These are phyloP conservation scores for Heteromyza rotundicornis DNA, from an alignment of 2,888 invertebrate species.

Conservation along the genomic window DNA sequence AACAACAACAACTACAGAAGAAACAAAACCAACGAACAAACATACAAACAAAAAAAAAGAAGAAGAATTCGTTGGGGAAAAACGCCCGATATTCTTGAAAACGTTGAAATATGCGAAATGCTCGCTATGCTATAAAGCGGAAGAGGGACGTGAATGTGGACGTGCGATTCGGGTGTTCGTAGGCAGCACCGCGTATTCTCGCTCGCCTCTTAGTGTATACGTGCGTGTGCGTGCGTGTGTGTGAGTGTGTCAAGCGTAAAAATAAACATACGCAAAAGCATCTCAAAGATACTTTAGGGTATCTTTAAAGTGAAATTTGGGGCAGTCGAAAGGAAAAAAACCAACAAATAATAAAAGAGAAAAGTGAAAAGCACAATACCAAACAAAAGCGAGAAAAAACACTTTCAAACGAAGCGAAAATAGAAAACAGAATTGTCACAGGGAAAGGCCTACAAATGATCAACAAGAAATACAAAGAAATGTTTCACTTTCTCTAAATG, in stretches of 20 bases:
- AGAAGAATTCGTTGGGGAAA: too few relatives aligned
- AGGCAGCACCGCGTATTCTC: neutral
- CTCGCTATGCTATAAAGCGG: too few relatives aligned
- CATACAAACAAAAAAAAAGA: too few relatives aligned
- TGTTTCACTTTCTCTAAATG: too few relatives aligned
- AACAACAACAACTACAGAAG: slow-evolving; percentile 8
- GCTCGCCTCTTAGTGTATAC: neutral
- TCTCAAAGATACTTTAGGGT: neutral
- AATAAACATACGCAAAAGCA: slow-evolving; percentile 36
- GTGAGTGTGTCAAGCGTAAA: slow-evolving; percentile 28
- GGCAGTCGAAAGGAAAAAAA: slow-evolving; percentile 7
- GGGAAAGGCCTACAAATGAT: too few relatives aligned
- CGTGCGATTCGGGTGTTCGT: neutral
- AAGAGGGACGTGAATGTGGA: neutral
- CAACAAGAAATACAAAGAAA: too few relatives aligned
- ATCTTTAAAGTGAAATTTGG: slow-evolving; percentile 1
- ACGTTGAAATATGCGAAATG: too few relatives aligned
- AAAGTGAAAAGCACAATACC: slow-evolving; percentile 21
- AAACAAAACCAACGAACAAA: neutral
- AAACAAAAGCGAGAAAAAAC: slow-evolving; percentile 8
- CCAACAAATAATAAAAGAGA: slow-evolving; percentile 27
- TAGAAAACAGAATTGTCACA: too few relatives aligned
- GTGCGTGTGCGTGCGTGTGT: neutral
- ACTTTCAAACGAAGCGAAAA: neutral
- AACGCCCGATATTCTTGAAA: too few relatives aligned